phyloP scores from a whole-genome alignment of 2,797 vertebrate species.

The Cetoscarus ocellatus region DNA sequence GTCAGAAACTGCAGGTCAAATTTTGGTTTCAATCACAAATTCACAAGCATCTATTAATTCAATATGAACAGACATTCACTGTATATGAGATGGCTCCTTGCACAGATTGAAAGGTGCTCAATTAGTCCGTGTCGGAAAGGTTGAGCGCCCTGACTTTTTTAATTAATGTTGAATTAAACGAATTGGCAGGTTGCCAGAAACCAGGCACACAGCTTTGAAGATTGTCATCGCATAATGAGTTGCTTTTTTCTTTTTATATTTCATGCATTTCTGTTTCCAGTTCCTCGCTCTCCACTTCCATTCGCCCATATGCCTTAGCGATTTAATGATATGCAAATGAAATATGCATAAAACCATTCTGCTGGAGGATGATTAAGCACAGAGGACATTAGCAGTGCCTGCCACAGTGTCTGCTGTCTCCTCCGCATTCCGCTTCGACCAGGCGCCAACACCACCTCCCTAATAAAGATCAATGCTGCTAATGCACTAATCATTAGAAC shows the following conservation, averaged over 20 bases:
- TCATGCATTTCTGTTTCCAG: constrained; percentile 82
- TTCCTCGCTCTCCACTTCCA: constrained; percentile 80
- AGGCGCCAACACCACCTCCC: constrained; percentile 73
- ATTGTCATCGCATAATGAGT: constrained; percentile 86
- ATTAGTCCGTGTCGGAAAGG: constrained; percentile 82
- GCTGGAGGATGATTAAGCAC: constrained; percentile 99
- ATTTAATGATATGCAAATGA: constrained; percentile 99
- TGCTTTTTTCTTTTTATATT: constrained; percentile 73
- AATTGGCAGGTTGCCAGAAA: constrained; percentile 83
- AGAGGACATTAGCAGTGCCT: constrained; percentile 93
- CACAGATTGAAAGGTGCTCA: constrained; percentile 73
- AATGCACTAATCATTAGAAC: constrained; percentile 82
- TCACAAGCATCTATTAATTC: constrained; percentile 66
- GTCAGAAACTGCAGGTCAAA: constrained; percentile 33
- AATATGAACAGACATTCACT: constrained; percentile 51
- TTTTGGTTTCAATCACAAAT: constrained; percentile 58
- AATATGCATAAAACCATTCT: constrained; percentile 99
- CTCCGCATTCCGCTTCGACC: constrained; percentile 83
- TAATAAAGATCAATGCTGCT: constrained; percentile 81
- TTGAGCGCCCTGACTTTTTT: constrained; percentile 73
- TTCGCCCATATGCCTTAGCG: constrained; percentile 84
- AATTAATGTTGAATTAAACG: constrained; percentile 85
- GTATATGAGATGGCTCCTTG: constrained; percentile 63
- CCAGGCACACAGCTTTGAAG: constrained; percentile 80
- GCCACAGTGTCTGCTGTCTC: constrained; percentile 85